phyloP scores from a whole-genome alignment of 2,113 vertebrate genomes.

The cat (Felis catus) region F.catus_Fca126_mat1.0 CM031426.1:13835501-13836000 shows the following conservation, averaged over 20 bases:
- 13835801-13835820: too few species aligned
- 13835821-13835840: too few species aligned
- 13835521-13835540: background rate
- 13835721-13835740: background rate
- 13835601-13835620: background rate
- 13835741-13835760: background rate
- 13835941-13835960: too few species aligned
- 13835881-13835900: too few species aligned
- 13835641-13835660: background rate
- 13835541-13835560: background rate
- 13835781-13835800: too few species aligned
- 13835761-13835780: background rate
- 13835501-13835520: background rate
- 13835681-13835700: background rate
- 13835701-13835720: background rate
- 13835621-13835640: background rate
- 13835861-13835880: too few species aligned
- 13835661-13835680: background rate
- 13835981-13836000: background rate
- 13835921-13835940: too few species aligned
- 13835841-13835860: too few species aligned
- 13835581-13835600: background rate
- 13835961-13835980: too few species aligned
- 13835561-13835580: background rate
- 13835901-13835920: too few species aligned